Conservation (phyloP, 2,797 vertebrate species). For the Enteromius thamalakanensis region DNA sequence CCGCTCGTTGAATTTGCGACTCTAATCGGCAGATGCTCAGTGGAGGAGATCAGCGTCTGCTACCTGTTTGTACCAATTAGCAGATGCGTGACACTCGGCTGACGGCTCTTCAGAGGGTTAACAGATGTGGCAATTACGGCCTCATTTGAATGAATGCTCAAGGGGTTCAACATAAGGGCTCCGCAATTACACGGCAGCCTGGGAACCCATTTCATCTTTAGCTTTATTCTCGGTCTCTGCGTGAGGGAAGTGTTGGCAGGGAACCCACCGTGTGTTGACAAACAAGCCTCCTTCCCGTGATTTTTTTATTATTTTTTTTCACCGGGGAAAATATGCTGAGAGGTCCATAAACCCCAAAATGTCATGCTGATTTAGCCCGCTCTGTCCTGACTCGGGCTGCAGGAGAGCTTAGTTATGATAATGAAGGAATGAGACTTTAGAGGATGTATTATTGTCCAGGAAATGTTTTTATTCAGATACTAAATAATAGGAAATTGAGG, state of each 20-base stretch:
- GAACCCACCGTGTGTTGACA: slow-evolving; percentile 67
- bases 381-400: background rate
- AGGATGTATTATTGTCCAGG: background rate
- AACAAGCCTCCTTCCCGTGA: slow-evolving; percentile 51
- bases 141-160: slow-evolving; percentile 85
- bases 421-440: background rate
- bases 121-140: slow-evolving; percentile 89
- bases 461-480: background rate
- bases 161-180: slow-evolving; percentile 78
- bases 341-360: background rate
- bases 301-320: background rate
- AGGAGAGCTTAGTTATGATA: background rate
- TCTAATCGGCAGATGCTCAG: slow-evolving; percentile 76
- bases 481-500: background rate
- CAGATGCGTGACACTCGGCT: slow-evolving; percentile 73
- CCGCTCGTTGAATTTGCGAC: slow-evolving; percentile 66
- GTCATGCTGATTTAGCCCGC: background rate
- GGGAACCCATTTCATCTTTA: slow-evolving; percentile 76
- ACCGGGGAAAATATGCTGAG: background rate
- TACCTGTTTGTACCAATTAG: slow-evolving; percentile 83
- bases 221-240: slow-evolving; percentile 64
- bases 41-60: slow-evolving; percentile 74
- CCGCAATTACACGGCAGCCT: slow-evolving; percentile 80
- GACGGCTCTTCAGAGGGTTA: slow-evolving; percentile 83
- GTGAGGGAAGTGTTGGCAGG: slow-evolving; percentile 65